Evolutionary conservation across 2,888 invertebrate species (phyloP), one percentile per base, ranked within the genome.

Genomic region (Perdita meconis): DNA sequence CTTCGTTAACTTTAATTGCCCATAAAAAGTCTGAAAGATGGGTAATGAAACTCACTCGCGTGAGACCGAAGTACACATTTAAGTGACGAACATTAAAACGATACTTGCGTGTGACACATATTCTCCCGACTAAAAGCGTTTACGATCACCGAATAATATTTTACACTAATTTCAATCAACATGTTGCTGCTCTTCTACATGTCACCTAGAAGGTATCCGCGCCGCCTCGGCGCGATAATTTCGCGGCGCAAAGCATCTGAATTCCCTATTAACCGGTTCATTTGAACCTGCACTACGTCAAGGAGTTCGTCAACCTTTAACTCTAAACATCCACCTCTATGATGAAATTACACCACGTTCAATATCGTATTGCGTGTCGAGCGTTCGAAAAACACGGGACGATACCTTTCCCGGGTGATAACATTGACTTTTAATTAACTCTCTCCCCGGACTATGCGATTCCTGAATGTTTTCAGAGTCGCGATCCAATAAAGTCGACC

Each of bases 221-320:
- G 22, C 47, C 47, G 38, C 42, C 55, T 47, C 57, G 68, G 64
- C 67, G 51, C 72, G 61, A 80, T 64, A 65, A 79, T 75, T 72
- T 78, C 56, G 63, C 66, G 55, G 60, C 60, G 60, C 51, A 50
- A 50, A 24, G 26, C 60, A 44, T 40, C 13, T 34, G 66, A 80
- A 61, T 81, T 84, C 69, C 72, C 66, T 66, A 76, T 80, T 78
- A 80, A 75, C 66, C 63, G 74, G 72, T 78, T 84, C 75, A 84
- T 84, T 74, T 70, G 75, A 71, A 83, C 83, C 70, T 74, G 63
- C 55, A 56, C 24, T 44, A 66, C 67, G 26, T 61, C 38, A 16
- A 40, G 65, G 60, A 63, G 42, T 65, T 66, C 69, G 69, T 73
- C 75, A 47, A 47, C 16, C 59, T 66, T 68, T 26, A 47, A 19